phyloP scores from a whole-genome alignment of 2,797 vertebrate species.

The Macropodus opercularis region DNA sequence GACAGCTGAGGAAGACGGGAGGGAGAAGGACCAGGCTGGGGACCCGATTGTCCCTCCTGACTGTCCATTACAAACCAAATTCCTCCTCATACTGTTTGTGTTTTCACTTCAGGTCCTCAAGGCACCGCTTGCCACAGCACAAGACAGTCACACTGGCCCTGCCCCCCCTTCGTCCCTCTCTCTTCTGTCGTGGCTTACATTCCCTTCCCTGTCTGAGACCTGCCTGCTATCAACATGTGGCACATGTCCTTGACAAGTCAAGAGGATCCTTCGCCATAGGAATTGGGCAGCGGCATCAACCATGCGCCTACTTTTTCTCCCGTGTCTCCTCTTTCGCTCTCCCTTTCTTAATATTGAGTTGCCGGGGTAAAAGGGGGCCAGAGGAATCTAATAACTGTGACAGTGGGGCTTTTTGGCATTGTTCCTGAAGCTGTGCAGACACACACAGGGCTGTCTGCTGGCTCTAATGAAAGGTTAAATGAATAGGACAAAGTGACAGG shows the following conservation, averaged over 20 bases:
- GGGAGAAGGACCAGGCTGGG: too few species aligned
- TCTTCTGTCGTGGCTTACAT: conserved; percentile 30
- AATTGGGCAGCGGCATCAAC: conserved; percentile 58
- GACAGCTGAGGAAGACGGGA: too few species aligned
- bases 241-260: conserved; percentile 93
- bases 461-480: conserved; percentile 99
- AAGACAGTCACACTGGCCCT: conserved; percentile 68
- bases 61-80: conserved; percentile 83
- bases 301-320: conserved; percentile 45
- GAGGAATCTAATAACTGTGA: conserved; percentile 99
- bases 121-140: conserved; percentile 66
- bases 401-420: conserved; percentile 94
- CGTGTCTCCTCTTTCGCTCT: conserved; percentile 73
- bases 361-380: conserved; percentile 88
- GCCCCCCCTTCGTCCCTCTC: conserved; percentile 28
- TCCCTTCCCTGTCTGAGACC: conserved; percentile 76
- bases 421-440: conserved; percentile 83
- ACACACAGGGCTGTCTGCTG: conserved; percentile 89
- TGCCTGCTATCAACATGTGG: conserved; percentile 92
- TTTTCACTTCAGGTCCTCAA: conserved; percentile 85
- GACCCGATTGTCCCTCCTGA: conserved; percentile 75
- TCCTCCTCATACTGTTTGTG: conserved; percentile 88
- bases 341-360: conserved; percentile 90
- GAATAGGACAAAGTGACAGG: conserved; percentile 98
- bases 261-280: conserved; percentile 82